phyloP scores from a whole-genome alignment of 2,888 invertebrate genomes.

The Xylophagus ater region DNA sequence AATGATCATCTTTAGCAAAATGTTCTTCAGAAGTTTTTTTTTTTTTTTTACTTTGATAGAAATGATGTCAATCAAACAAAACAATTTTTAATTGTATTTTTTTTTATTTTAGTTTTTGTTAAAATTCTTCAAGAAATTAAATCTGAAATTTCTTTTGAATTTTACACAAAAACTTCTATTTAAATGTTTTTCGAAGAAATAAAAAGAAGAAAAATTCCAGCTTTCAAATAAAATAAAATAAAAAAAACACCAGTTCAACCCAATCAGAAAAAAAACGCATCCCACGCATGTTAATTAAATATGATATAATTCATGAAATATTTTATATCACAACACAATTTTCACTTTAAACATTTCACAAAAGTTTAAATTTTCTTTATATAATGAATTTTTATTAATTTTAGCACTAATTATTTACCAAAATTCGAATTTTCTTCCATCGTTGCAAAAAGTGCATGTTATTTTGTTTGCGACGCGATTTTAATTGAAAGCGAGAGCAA shows the following conservation, averaged over 20 bases:
- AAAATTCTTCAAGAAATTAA: no score
- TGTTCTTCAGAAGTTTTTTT: no score
- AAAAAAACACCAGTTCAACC: slow-evolving; percentile 1
- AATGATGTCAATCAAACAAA: no score
- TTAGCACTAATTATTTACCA: slow-evolving; percentile 10
- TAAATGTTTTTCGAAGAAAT: no score
- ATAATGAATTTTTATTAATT: background rate
- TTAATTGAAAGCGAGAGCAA: slow-evolving; percentile 10
- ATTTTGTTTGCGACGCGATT: slow-evolving; percentile 11
- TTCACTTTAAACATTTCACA: background rate
- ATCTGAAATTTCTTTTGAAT: slow-evolving; percentile 3
- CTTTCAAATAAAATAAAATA: background rate
- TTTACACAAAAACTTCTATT: slow-evolving; percentile 1
- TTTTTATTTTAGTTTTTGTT: no score
- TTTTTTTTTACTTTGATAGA: no score
- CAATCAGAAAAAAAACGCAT: no score
- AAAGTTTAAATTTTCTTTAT: slow-evolving; percentile 1
- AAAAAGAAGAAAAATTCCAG: no score
- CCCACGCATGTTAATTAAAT: slow-evolving; percentile 10
- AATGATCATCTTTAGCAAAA: no score
- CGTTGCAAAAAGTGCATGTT: slow-evolving; percentile 11
- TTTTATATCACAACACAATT: slow-evolving; percentile 8
- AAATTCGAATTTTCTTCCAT: slow-evolving; percentile 11
- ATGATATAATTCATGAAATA: background rate
- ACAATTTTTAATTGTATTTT: no score